A percentile compares a stretch with the other conserved stretches of the same genome.
Evolutionary conservation across 2,888 invertebrate species (phyloP).

Genomic region (Matsumyia berberina): DNA sequence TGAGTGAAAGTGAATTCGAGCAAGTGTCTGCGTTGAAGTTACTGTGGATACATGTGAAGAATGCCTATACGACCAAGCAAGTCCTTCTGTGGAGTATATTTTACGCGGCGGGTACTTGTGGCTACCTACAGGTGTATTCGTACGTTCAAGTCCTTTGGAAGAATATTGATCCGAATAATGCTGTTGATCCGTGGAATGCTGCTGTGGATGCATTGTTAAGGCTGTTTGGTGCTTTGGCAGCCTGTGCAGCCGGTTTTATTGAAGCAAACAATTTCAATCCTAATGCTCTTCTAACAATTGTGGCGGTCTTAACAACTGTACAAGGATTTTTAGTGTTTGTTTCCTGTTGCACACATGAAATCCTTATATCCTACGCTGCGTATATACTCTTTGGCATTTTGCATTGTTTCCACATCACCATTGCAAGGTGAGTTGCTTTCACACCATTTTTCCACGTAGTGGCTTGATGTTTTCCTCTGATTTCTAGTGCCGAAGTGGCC

Average conservation of each 20-base stretch:
- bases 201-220: slow-evolving; percentile 92
- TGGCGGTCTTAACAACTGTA: slow-evolving; percentile 85
- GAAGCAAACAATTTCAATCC: slow-evolving; percentile 80
- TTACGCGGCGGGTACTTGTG: slow-evolving; percentile 91
- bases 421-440: slow-evolving; percentile 79
- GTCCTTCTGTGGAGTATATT: slow-evolving; percentile 91
- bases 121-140: slow-evolving; percentile 88
- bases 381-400: slow-evolving; percentile 91
- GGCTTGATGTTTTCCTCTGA: background rate
- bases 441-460: background rate
- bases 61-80: slow-evolving; percentile 86
- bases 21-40: slow-evolving; percentile 79
- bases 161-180: slow-evolving; percentile 84
- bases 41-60: slow-evolving; percentile 86
- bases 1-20: slow-evolving; percentile 69
- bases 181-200: slow-evolving; percentile 90
- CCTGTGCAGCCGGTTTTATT: slow-evolving; percentile 85
- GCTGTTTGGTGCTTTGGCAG: slow-evolving; percentile 87
- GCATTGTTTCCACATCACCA: slow-evolving; percentile 87
- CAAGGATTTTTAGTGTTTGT: slow-evolving; percentile 86
- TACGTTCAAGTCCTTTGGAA: slow-evolving; percentile 91
- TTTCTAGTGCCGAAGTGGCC: slow-evolving; percentile 92
- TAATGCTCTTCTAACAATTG: slow-evolving; percentile 83
- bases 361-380: slow-evolving; percentile 90
- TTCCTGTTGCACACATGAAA: slow-evolving; percentile 86